A percentile compares a stretch with the other conserved stretches of the same genome.
phyloP scores from a whole-genome alignment of 1,140 invertebrate genomes.

The Penaeus japonicus region DNA sequence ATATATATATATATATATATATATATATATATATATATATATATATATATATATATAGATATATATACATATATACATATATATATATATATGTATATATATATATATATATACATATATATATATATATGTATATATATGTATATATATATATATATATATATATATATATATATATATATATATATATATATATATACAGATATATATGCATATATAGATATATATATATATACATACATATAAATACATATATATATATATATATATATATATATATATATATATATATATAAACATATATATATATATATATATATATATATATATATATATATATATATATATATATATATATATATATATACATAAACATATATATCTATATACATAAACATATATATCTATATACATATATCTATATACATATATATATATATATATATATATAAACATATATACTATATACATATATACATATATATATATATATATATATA shows the following conservation, averaged over 20 bases:
- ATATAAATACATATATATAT: conserved; percentile 10
- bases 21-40: background rate
- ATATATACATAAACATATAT: background rate
- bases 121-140: conserved; percentile 38
- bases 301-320: conserved; percentile 3
- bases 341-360: no score
- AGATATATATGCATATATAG: background rate
- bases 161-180: background rate
- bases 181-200: background rate
- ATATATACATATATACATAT: background rate
- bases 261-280: conserved; percentile 3
- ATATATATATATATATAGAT: background rate
- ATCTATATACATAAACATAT: no score
- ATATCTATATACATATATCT: no score
- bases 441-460: no score
- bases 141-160: conserved; percentile 18
- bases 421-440: no score
- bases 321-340: background rate
- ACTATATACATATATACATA: background rate
- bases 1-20: background rate
- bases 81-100: background rate
- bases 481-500: no score
- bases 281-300: conserved; percentile 3
- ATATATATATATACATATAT: conserved; percentile 32
- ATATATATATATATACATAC: background rate